These are phyloP conservation scores for Threskiornis aethiopicus DNA, from an alignment of 2,797 vertebrate species.

Conservation along the genomic window DNA sequence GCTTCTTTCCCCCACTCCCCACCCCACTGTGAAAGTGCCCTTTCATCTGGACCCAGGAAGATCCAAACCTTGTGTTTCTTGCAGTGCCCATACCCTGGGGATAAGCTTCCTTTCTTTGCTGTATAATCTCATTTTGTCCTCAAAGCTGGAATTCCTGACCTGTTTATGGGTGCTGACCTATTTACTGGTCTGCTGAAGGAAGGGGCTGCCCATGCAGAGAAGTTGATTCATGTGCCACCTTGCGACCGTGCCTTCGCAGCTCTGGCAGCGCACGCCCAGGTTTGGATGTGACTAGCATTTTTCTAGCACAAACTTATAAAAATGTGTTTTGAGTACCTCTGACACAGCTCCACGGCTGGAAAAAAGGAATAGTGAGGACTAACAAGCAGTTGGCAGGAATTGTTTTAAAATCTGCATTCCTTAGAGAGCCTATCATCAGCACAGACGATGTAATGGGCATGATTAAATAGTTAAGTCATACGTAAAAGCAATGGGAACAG, in stretches of 20 bases:
- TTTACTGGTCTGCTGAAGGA: neutral
- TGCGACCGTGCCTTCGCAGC: neutral
- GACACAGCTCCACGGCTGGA: neutral
- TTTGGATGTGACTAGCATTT: neutral
- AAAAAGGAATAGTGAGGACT: neutral
- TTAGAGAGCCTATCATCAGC: neutral
- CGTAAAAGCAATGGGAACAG: neutral
- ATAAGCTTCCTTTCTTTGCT: neutral
- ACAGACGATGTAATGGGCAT: neutral
- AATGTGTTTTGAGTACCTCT: neutral
- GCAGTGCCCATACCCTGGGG: fast-evolving
- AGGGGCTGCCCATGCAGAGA: neutral
- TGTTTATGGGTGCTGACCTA: neutral
- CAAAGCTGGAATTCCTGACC: neutral
- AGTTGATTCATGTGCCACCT: neutral
- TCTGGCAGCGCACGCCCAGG: neutral
- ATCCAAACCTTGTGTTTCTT: neutral
- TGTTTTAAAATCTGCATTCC: neutral
- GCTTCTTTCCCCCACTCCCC: neutral
- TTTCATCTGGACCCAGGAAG: neutral
- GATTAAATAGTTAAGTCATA: neutral
- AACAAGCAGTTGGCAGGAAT: neutral
- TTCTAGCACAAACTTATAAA: neutral
- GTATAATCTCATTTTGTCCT: neutral
- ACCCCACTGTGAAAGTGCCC: neutral